Evolutionary conservation across 2,113 vertebrate species (phyloP).

Genomic region (Trichomycterus rosablanca): DNA sequence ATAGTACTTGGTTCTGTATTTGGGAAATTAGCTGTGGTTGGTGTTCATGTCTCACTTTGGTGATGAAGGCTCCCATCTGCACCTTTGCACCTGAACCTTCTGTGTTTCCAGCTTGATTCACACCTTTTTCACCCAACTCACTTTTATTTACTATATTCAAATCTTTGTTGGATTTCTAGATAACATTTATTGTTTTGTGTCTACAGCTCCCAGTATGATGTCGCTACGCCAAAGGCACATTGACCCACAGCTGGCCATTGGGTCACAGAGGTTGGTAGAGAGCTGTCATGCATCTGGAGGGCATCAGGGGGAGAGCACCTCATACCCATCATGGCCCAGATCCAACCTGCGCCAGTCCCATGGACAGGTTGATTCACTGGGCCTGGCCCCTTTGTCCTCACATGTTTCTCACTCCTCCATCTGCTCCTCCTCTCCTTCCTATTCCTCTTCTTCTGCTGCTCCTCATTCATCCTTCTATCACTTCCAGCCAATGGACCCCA

Average conservation of each 20-base stretch:
- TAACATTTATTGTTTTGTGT: conserved; percentile 52
- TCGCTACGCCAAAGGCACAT: conserved; percentile 87
- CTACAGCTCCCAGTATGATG: conserved; percentile 85
- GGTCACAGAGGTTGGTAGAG: conserved; percentile 99
- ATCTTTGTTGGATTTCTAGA: background rate
- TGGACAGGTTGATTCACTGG: conserved; percentile 76
- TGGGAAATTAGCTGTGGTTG: no score
- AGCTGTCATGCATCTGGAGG: conserved; percentile 63
- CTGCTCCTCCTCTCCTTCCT: conserved; percentile 55
- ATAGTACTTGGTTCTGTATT: background rate
- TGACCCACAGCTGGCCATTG: conserved; percentile 82
- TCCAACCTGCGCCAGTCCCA: conserved; percentile 75
- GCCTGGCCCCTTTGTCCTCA: conserved; percentile 66
- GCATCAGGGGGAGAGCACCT: conserved; percentile 67
- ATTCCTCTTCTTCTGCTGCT: conserved; percentile 46
- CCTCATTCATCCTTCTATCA: conserved; percentile 74
- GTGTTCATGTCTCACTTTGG: background rate
- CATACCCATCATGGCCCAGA: conserved; percentile 66
- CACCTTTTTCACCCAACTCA: background rate
- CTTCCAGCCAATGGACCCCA: conserved; percentile 88
- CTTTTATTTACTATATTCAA: background rate
- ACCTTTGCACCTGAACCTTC: conserved; percentile 2
- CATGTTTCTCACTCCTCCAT: conserved; percentile 62
- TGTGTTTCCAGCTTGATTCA: background rate
- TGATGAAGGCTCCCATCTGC: background rate